phyloP scores from a whole-genome alignment of 2,113 vertebrate genomes.

The Pogonocichla stellata region DNA sequence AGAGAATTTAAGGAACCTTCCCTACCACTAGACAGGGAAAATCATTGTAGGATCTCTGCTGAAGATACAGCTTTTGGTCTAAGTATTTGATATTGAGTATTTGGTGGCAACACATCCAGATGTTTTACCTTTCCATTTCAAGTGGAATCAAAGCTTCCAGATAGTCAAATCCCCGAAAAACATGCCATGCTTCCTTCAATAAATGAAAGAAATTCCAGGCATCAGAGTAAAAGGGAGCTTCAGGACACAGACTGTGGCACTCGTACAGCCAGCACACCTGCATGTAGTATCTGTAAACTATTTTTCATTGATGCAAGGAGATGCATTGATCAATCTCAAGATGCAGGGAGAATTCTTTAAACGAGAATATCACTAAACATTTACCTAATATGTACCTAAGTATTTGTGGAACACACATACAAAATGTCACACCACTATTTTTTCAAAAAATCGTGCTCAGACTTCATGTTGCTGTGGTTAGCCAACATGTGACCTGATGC shows the following conservation, averaged over 20 bases:
- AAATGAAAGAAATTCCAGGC: background rate
- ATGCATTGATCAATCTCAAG: no score
- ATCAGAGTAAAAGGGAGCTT: background rate
- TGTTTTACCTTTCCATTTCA: background rate
- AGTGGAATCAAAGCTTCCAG: background rate
- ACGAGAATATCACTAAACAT: background rate
- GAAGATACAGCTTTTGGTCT: background rate
- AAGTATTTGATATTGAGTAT: background rate
- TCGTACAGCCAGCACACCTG: background rate
- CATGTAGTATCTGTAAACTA: background rate
- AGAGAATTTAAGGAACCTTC: background rate
- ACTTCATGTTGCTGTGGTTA: background rate
- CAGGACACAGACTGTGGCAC: background rate
- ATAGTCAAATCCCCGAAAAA: background rate
- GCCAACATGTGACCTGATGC: background rate
- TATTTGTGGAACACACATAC: background rate
- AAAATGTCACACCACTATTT: background rate
- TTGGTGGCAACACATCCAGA: background rate
- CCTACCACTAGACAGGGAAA: background rate
- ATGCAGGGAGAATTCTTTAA: background rate
- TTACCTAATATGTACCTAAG: background rate
- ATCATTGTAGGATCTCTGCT: rapidly evolving
- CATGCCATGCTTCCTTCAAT: background rate
- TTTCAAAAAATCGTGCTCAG: background rate
- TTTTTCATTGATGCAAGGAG: background rate